phyloP scores from a whole-genome alignment of 2,797 vertebrate species.

The Pristis pectinata region DNA sequence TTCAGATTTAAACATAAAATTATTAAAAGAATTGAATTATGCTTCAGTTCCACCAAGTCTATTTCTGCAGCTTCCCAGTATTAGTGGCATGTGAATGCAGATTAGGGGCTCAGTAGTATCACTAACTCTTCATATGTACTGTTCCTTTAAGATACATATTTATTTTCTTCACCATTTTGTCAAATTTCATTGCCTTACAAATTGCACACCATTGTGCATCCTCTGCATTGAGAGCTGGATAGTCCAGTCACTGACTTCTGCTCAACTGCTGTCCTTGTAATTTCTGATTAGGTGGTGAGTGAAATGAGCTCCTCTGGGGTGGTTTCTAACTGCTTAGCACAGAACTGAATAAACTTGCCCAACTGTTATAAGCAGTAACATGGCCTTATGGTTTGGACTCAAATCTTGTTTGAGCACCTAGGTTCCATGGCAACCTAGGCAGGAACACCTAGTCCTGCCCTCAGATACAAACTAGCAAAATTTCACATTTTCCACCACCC shows the following conservation, averaged over 20 bases:
- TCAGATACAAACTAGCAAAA: neutral
- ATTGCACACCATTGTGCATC: neutral
- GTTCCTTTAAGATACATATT: neutral
- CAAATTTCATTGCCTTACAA: neutral
- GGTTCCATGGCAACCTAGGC: neutral
- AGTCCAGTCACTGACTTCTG: neutral
- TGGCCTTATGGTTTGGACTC: neutral
- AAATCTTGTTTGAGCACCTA: neutral
- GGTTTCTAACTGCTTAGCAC: neutral
- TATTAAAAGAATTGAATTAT: neutral
- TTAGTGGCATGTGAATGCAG: neutral
- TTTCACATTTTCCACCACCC: neutral
- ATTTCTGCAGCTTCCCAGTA: neutral
- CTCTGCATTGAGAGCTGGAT: neutral
- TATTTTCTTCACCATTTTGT: neutral
- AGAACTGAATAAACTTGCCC: neutral
- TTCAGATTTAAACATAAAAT: neutral
- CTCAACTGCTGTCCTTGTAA: neutral
- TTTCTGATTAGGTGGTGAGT: neutral
- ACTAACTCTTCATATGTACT: neutral
- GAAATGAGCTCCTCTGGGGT: neutral
- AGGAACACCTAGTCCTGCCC: neutral
- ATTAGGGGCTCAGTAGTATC: neutral
- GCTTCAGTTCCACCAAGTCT: neutral
- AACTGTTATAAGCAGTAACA: neutral